Conservation (phyloP, 30 jellyfish, hydroid and myxozoan species). For the Phacellophora camtschatica region DNA sequence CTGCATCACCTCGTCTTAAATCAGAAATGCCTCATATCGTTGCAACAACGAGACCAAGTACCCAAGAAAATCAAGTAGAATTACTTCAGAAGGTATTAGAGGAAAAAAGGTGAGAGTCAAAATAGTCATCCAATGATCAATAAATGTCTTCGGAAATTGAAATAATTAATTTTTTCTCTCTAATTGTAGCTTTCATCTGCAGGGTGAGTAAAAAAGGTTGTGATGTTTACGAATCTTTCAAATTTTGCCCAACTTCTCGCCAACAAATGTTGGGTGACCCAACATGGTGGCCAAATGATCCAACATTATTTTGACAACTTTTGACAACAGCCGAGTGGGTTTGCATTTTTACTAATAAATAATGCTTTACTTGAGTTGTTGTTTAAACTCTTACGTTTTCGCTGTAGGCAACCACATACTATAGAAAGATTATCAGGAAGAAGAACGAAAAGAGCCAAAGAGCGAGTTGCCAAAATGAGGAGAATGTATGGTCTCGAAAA, state of each 20-base stretch:
- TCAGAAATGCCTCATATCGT: constrained; percentile 50
- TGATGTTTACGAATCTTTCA: background rate
- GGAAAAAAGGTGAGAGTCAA: constrained; percentile 25
- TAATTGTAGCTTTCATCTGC: background rate
- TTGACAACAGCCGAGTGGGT: too few relatives aligned
- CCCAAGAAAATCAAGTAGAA: constrained; percentile 63
- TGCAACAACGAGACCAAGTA: constrained; percentile 34
- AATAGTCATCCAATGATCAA: background rate
- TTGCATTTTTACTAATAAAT: too few relatives aligned
- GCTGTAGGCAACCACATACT: constrained; percentile 9
- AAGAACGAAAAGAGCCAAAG: constrained; percentile 64
- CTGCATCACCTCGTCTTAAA: constrained; percentile 51
- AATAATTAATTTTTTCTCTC: background rate
- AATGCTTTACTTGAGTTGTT: background rate
- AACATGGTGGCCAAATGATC: background rate
- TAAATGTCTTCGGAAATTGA: background rate
- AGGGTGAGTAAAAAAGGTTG: too few relatives aligned
- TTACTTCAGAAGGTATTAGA: constrained; percentile 18
- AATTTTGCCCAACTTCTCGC: background rate
- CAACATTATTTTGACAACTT: too few relatives aligned
- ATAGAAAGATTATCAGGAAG: constrained; percentile 46
- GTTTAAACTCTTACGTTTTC: background rate
- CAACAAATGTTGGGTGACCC: background rate
- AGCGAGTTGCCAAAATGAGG: constrained; percentile 84
- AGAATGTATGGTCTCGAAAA: constrained; percentile 59